Conservation (phyloP, 2,888 invertebrate genomes). For the Balanococcus diminutus region DNA sequence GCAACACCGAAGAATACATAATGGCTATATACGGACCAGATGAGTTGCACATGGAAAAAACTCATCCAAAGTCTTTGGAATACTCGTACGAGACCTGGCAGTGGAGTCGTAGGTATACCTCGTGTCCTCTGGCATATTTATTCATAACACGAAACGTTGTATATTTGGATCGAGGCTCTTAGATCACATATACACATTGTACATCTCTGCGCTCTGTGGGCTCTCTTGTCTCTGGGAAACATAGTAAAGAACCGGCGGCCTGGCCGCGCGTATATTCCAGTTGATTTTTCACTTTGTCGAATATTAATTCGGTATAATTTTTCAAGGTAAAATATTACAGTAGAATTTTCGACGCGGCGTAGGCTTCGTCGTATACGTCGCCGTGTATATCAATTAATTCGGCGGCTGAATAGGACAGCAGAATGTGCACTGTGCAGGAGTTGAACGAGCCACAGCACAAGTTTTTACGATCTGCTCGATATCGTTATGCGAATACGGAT, state of each 20-base stretch:
- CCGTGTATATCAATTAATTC: neutral
- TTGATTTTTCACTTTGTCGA: neutral
- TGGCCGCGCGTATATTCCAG: neutral
- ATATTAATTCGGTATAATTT: neutral
- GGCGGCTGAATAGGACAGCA: neutral
- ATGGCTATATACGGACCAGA: too few relatives aligned
- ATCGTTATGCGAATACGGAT: neutral
- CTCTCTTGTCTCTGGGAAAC: too few relatives aligned
- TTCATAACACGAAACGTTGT: neutral
- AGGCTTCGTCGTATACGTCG: neutral
- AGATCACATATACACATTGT: slow-evolving; percentile 1
- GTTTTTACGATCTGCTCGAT: neutral
- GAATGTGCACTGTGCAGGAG: neutral
- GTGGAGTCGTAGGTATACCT: neutral
- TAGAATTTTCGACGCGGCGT: neutral
- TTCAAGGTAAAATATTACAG: neutral
- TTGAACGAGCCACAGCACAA: neutral
- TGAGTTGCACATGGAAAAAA: too few relatives aligned
- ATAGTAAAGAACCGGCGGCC: too few relatives aligned
- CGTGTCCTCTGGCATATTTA: neutral
- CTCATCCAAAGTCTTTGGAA: too few relatives aligned
- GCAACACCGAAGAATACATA: neutral
- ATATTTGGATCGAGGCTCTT: neutral
- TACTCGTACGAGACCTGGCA: neutral
- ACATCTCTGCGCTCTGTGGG: neutral